Evolutionary conservation across 2,113 vertebrate genomes (phyloP), one percentile per base, ranked within the genome.

Genomic region (Muscicapa adusta): DNA sequence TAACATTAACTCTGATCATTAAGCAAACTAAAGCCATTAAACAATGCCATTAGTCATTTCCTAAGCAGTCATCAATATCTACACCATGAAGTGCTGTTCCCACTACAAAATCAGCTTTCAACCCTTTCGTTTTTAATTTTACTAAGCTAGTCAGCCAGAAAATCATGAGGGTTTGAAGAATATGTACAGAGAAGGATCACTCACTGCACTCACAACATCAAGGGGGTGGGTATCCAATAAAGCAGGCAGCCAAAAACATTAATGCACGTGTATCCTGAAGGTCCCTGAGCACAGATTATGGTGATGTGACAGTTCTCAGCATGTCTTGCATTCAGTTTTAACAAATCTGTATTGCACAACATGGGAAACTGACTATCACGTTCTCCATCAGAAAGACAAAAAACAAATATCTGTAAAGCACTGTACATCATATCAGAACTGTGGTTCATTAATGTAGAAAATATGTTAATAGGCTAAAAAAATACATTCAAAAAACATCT

Each of bases 201-300:
- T 62, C 1, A 0, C 23, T 81, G 36, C 24, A 26, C 19, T 31
- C 53, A 56, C 8, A 61, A 7, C 26, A 57, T 22, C 40, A 45
- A 19, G 18, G 0, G 1, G 2, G n/a, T 24, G 8, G 13, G 1
- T 31, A 79, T 68, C 34, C 72, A 36, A 5, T 9, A 28, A 73
- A 90, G 42, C 11, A 22, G 62, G 11, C 6, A 66, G 38, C 25
- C 45, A 33, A 66, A 93, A 74, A 14, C 34, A 56, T 63, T 47
- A 4, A 36, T 7, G n/a, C 4, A 17, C 4, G 2, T 1, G 0
- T 54, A n/a, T 33, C 14, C 72, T 54, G 16, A 14, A 50, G 23
- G 18, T 50, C 36, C 34, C 58, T 31, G 10, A 79, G 31, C 10
- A 43, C 19, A 51, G 16, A 33, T 38, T 22, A 31, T 18, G 10